Percentiles rank a stretch among this genome's conserved stretches.
phyloP scores from a whole-genome alignment of 1,140 invertebrate species.

The Drosophila parvula region DNA sequence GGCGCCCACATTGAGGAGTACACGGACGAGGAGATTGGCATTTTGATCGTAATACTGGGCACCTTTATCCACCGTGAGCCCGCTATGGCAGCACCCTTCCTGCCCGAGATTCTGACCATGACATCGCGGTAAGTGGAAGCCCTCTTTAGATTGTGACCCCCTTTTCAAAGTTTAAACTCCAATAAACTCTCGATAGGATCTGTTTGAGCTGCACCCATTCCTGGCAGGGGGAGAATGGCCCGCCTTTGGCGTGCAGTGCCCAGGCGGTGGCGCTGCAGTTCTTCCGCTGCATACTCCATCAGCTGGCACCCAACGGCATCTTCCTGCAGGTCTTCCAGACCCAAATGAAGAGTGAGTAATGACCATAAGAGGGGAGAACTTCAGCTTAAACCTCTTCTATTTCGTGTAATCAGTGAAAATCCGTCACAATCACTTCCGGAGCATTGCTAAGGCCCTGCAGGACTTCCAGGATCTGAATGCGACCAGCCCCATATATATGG shows the following conservation, averaged over 20 bases:
- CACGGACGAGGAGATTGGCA: constrained; percentile 97
- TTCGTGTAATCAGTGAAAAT: constrained; percentile 62
- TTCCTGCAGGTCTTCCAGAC: constrained; percentile 98
- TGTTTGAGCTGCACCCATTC: constrained; percentile 90
- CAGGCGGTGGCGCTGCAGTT: constrained; percentile 98
- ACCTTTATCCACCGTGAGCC: constrained; percentile 99
- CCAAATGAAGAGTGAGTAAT: constrained; percentile 89
- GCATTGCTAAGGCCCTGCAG: constrained; percentile 95
- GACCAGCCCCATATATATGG: constrained; percentile 94
- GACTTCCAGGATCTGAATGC: constrained; percentile 99
- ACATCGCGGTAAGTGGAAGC: constrained; percentile 90
- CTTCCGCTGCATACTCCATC: constrained; percentile 97
- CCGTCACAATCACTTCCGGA: constrained; percentile 92
- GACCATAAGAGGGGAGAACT: too few relatives aligned
- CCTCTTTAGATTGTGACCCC: background rate
- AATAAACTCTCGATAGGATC: constrained; percentile 85
- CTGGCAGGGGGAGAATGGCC: constrained; percentile 96
- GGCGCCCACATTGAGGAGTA: constrained; percentile 95
- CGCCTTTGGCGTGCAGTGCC: constrained; percentile 94
- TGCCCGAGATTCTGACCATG: constrained; percentile 95
- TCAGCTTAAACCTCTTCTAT: background rate
- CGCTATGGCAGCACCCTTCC: constrained; percentile 94
- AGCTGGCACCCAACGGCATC: constrained; percentile 97
- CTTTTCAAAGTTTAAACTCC: background rate
- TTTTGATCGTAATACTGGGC: constrained; percentile 96